Percentiles rank a stretch among this genome's conserved stretches.
phyloP scores from a whole-genome alignment of 2,888 invertebrate genomes.

The Acleris cristana region DNA sequence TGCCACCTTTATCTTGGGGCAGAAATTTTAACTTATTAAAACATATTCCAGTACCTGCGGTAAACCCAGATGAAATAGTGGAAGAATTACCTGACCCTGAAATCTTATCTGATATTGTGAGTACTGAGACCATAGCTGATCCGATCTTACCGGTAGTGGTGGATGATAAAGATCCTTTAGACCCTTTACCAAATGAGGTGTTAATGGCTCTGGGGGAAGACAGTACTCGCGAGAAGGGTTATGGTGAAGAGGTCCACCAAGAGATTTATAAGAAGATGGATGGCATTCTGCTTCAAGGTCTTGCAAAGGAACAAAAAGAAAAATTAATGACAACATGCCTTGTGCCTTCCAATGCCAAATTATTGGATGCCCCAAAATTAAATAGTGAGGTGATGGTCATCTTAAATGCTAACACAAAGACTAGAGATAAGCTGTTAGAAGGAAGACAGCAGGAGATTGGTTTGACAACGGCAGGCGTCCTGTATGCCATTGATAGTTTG shows the following conservation, averaged over 20 bases:
- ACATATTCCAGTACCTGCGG: background rate
- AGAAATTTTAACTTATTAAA: background rate
- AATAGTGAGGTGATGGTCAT: no score
- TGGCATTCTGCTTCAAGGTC: background rate
- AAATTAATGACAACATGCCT: background rate
- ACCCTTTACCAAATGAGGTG: background rate
- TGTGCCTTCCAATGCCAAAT: no score
- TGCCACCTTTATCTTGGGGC: no score
- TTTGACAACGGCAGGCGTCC: background rate
- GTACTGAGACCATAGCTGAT: no score
- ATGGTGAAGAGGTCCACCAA: background rate
- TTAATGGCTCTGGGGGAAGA: constrained; percentile 1
- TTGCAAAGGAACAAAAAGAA: background rate
- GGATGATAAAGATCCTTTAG: no score
- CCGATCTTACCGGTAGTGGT: no score
- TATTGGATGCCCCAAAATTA: no score
- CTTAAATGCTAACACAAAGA: no score
- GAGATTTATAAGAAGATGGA: background rate
- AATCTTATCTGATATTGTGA: no score
- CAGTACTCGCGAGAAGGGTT: background rate
- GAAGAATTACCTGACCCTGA: no score
- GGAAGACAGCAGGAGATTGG: no score
- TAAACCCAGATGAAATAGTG: background rate
- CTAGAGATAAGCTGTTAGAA: no score
- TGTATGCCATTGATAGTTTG: background rate